A percentile compares a stretch with the other conserved stretches of the same genome.
These are phyloP conservation scores for Tragelaphus eurycerus DNA, from an alignment of 2,797 vertebrate species.

Conservation along the genomic window DNA sequence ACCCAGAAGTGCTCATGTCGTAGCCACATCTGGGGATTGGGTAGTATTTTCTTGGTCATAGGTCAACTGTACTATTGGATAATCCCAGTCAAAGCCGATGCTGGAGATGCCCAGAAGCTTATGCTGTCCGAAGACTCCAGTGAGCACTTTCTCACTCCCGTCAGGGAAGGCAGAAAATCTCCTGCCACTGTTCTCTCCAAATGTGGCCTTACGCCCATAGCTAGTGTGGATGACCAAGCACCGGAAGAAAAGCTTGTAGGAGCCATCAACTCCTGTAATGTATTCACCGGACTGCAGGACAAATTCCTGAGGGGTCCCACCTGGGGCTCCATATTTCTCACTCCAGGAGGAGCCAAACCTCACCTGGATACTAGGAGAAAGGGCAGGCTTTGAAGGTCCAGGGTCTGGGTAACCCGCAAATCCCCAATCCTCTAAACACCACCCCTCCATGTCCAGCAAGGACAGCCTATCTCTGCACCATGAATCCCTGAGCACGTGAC, in stretches of 20 bases:
- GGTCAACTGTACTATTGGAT: not conserved
- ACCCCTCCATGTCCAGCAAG: not conserved
- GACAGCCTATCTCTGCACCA: not conserved
- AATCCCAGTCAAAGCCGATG: not conserved
- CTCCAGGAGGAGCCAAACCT: not conserved
- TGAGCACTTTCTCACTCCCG: not conserved
- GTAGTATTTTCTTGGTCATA: not conserved
- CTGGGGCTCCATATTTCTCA: fast-evolving
- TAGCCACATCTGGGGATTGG: too few species aligned
- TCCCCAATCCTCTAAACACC: not conserved
- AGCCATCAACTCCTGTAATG: fast-evolving
- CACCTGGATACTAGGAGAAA: conserved; percentile 25
- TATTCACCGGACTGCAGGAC: fast-evolving
- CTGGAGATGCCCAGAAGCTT: not conserved
- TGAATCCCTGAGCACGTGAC: not conserved
- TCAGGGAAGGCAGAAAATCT: fast-evolving
- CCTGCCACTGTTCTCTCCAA: fast-evolving
- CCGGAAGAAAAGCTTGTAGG: fast-evolving
- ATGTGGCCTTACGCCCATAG: fast-evolving
- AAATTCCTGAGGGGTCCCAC: fast-evolving
- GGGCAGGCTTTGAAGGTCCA: not conserved
- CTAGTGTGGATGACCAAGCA: fast-evolving
- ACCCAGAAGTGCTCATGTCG: fast-evolving
- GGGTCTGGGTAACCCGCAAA: not conserved
- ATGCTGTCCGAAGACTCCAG: not conserved